Evolutionary conservation across 2,888 invertebrate species (phyloP).

Genomic region (Cyclophora punctaria): DNA sequence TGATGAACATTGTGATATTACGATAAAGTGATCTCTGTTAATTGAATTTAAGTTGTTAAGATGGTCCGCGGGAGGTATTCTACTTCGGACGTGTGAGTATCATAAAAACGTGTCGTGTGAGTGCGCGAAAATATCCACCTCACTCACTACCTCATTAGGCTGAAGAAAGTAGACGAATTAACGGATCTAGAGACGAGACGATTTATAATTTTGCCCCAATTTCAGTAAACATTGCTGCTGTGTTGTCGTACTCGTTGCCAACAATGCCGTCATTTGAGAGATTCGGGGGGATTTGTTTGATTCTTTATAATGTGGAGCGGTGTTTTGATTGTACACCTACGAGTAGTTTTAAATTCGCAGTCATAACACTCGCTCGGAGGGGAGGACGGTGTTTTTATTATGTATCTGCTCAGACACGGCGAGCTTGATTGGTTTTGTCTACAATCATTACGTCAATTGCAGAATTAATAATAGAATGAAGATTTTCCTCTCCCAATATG

Average conservation of each 20-base stretch:
- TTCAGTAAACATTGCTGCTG: slow-evolving; percentile 6
- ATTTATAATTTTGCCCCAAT: slow-evolving; percentile 4
- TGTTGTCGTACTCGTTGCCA: slow-evolving; percentile 11
- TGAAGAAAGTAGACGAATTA: not conserved
- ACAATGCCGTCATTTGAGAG: slow-evolving; percentile 4
- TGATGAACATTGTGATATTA: slow-evolving; percentile 36
- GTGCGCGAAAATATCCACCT: too few relatives aligned
- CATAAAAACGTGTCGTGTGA: too few relatives aligned
- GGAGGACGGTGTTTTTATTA: not conserved
- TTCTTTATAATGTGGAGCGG: not conserved
- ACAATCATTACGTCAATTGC: too few relatives aligned
- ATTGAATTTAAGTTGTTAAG: slow-evolving; percentile 30
- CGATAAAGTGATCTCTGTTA: slow-evolving; percentile 24
- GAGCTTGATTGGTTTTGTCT: too few relatives aligned
- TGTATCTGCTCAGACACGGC: not conserved
- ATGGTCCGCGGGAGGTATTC: slow-evolving; percentile 71
- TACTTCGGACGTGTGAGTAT: slow-evolving; percentile 65
- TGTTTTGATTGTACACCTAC: slow-evolving; percentile 11
- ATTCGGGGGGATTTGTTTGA: slow-evolving; percentile 4
- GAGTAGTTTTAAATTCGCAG: slow-evolving; percentile 14
- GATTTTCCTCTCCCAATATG: too few relatives aligned
- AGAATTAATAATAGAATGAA: too few relatives aligned
- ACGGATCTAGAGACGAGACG: not conserved
- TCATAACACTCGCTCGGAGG: slow-evolving; percentile 10
- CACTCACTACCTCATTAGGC: not conserved